Evolutionary conservation across 1,140 invertebrate species (phyloP), one percentile per base, ranked within the genome.

Genomic region (Oryzaephilus surinamensis): DNA sequence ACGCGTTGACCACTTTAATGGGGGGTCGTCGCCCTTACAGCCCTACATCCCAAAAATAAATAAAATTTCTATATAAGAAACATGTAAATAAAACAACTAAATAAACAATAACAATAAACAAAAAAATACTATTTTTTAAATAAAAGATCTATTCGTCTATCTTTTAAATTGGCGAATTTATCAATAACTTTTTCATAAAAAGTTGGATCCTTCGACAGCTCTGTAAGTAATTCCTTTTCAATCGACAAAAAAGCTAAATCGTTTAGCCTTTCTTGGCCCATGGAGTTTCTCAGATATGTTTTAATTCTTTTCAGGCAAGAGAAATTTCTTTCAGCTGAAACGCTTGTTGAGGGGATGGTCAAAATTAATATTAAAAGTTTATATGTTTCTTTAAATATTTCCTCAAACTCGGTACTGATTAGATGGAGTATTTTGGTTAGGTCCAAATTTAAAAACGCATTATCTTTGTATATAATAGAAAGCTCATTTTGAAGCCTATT

Each of bases 251-350:
- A 37, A 6, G 40, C 40, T 21, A 42, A 35, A 7, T 13, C n/a
- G n/a, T 21, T 33, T 6, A 40, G 37, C 29, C 17, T 32, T 17
- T 41, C 43, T 40, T 44, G 19, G n/a, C 11, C 23, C 14, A 32
- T 39, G 7, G 32, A 44, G 19, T 21, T 50, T 32, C 36, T 35
- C 13, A 36, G 39, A 44, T 48, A 51, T 19, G 33, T 51, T 48
- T 48, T 48, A n/a, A 45, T 36, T 27, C 38, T 32, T 41, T 36
- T 41, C 16, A 50, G 38, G 13, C 36, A 36, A 2, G 48, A 48
- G 35, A 51, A 51, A 19, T 23, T 45, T 19, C 48, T 35, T 47
- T 50, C 44, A 17, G 28, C 30, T n/a, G 48, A 42, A 20, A 33
- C 44, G 32, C 29, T 45, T 14, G 48, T 36, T 13, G 43, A 43